Percentiles rank a stretch among this genome's conserved stretches.
Evolutionary conservation across 1,140 invertebrate species (phyloP).

Genomic region (Drosophila nikananu): DNA sequence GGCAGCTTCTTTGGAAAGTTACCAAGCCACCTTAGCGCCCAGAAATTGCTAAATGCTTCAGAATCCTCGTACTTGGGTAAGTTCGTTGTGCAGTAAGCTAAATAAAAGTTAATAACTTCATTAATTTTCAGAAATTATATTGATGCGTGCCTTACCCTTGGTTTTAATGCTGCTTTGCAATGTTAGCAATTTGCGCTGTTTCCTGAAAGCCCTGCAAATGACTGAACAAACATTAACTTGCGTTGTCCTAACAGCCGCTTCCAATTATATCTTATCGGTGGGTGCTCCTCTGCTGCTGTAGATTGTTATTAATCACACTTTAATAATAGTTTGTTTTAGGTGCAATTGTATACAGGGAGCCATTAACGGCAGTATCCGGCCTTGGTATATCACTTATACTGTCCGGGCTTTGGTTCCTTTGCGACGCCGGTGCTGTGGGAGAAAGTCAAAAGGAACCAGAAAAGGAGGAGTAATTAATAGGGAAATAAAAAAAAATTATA

Average conservation of each 20-base stretch:
- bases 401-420: constrained; percentile 74
- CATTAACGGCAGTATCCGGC: constrained; percentile 56
- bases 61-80: constrained; percentile 36
- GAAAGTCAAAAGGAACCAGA: neutral
- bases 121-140: constrained; percentile 33
- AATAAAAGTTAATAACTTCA: neutral
- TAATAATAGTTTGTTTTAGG: constrained; percentile 69
- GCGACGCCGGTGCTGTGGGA: constrained; percentile 25
- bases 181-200: constrained; percentile 87
- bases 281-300: constrained; percentile 24
- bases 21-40: constrained; percentile 59
- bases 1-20: constrained; percentile 80
- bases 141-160: constrained; percentile 71
- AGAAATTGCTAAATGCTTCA: constrained; percentile 24
- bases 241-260: constrained; percentile 87
- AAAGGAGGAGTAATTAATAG: constrained; percentile 9
- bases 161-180: constrained; percentile 87
- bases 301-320: neutral
- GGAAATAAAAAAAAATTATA: too few relatives aligned
- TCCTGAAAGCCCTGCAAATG: constrained; percentile 87
- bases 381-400: constrained; percentile 70
- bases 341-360: constrained; percentile 61
- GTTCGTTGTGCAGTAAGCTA: neutral
- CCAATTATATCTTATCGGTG: constrained; percentile 88
- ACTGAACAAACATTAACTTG: constrained; percentile 87